phyloP scores from a whole-genome alignment of 2,797 vertebrate genomes.

The Argyrosomus regius region DNA sequence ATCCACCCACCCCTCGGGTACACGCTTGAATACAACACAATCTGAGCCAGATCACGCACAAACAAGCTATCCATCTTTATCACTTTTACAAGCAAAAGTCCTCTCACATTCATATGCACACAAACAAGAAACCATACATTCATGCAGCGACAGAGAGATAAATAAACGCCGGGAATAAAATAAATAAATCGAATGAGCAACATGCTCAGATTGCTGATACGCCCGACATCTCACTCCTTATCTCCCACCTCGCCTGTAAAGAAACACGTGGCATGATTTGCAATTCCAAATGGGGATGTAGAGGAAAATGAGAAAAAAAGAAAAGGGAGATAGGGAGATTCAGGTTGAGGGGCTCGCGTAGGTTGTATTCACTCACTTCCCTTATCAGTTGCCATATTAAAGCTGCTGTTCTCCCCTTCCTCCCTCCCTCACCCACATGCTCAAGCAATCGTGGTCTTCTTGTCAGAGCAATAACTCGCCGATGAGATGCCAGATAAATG shows the following conservation, averaged over 20 bases:
- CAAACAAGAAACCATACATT: slow-evolving; percentile 43
- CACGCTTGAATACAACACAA: slow-evolving; percentile 46
- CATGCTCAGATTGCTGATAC: slow-evolving; percentile 70
- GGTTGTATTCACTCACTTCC: slow-evolving; percentile 58
- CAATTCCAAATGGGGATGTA: slow-evolving; percentile 66
- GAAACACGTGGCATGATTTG: slow-evolving; percentile 60
- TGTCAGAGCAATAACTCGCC: slow-evolving; percentile 52
- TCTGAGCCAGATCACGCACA: slow-evolving; percentile 57
- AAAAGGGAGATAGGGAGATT: slow-evolving; percentile 44
- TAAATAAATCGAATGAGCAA: slow-evolving; percentile 64
- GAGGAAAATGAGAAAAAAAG: slow-evolving; percentile 30
- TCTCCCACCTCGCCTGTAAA: slow-evolving; percentile 61
- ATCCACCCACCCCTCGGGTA: slow-evolving; percentile 42
- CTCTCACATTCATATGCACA: slow-evolving; percentile 31
- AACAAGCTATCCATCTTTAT: slow-evolving; percentile 65
- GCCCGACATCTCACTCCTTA: slow-evolving; percentile 60
- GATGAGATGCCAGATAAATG: slow-evolving; percentile 73
- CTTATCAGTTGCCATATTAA: slow-evolving; percentile 69
- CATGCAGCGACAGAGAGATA: slow-evolving; percentile 49
- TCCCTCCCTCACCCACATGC: background rate
- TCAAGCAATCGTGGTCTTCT: slow-evolving; percentile 55
- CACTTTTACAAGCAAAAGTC: slow-evolving; percentile 32
- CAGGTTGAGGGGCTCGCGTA: slow-evolving; percentile 47
- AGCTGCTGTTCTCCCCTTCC: slow-evolving; percentile 41
- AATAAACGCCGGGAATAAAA: slow-evolving; percentile 62